phyloP scores from a whole-genome alignment of 2,888 invertebrate genomes.

The Yponomeuta evonymella region DNA sequence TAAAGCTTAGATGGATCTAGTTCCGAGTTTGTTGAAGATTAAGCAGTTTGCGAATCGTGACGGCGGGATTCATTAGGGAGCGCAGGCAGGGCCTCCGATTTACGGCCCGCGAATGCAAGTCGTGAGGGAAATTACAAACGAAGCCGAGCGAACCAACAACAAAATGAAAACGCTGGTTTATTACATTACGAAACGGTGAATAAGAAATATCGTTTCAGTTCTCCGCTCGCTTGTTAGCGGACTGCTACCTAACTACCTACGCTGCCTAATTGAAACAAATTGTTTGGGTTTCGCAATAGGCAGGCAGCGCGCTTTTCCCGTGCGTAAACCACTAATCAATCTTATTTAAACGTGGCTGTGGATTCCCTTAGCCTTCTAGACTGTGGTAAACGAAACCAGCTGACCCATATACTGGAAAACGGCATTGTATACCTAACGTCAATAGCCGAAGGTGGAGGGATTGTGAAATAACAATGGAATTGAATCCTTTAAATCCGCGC shows the following conservation, averaged over 20 bases:
- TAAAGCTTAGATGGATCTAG: background rate
- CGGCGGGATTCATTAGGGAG: conserved; percentile 54
- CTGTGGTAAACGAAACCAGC: conserved; percentile 20
- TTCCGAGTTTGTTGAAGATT: conserved; percentile 12
- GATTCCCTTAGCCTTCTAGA: background rate
- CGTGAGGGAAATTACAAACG: conserved; percentile 51
- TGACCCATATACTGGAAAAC: conserved; percentile 41
- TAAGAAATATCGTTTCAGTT: conserved; percentile 29
- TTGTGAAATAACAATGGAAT: conserved; percentile 47
- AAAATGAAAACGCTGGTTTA: conserved; percentile 45
- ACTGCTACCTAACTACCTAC: conserved; percentile 10
- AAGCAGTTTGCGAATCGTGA: conserved; percentile 41
- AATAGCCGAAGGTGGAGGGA: conserved; percentile 35
- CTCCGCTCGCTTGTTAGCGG: conserved; percentile 9
- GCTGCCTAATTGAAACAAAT: conserved; percentile 21
- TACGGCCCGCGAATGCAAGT: conserved; percentile 46
- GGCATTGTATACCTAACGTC: conserved; percentile 29
- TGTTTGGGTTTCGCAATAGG: conserved; percentile 14
- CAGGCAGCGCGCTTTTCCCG: conserved; percentile 6
- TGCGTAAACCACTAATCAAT: conserved; percentile 18
- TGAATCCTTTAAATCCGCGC: conserved; percentile 40
- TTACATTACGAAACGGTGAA: conserved; percentile 42
- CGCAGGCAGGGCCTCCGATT: conserved; percentile 46
- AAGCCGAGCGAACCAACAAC: conserved; percentile 31
- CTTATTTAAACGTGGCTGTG: conserved; percentile 21